These are phyloP conservation scores for Eupeodes latifasciatus DNA, from an alignment of 2,888 invertebrate species.

Conservation along the genomic window DNA sequence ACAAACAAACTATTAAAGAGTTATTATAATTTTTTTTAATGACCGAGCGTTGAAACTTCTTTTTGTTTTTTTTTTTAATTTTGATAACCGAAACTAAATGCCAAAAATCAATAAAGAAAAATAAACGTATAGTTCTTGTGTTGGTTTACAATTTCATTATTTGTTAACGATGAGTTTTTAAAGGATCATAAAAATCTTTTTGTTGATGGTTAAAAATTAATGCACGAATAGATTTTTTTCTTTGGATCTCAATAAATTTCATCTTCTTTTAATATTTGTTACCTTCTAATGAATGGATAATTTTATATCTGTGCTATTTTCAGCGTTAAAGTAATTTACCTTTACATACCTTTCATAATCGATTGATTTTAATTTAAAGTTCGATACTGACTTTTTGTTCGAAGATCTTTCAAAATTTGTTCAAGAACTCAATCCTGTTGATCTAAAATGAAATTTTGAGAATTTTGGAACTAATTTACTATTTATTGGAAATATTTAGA, in stretches of 20 bases:
- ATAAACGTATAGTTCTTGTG: neutral
- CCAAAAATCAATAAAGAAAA: conserved; percentile 55
- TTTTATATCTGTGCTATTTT: too few species aligned
- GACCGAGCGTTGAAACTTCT: conserved; percentile 4
- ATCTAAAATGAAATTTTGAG: too few species aligned
- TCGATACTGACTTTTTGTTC: too few species aligned
- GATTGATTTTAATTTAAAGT: too few species aligned
- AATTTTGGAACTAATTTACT: too few species aligned
- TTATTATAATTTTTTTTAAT: conserved; percentile 18
- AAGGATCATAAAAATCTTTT: neutral
- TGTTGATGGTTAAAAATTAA: neutral
- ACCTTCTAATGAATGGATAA: too few species aligned
- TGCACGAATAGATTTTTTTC: neutral
- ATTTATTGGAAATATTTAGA: too few species aligned
- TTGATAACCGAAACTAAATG: conserved; percentile 26
- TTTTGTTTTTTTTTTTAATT: neutral
- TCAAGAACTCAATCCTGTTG: too few species aligned
- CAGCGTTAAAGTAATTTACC: too few species aligned
- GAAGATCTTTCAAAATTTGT: too few species aligned
- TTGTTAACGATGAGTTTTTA: conserved; percentile 24
- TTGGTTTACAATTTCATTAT: conserved; percentile 25
- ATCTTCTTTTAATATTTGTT: neutral
- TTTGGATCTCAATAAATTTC: neutral
- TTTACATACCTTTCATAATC: too few species aligned
- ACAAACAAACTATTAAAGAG: conserved; percentile 32